Conservation (phyloP, 2,888 invertebrate species). For the Cheilosia pagana region DNA sequence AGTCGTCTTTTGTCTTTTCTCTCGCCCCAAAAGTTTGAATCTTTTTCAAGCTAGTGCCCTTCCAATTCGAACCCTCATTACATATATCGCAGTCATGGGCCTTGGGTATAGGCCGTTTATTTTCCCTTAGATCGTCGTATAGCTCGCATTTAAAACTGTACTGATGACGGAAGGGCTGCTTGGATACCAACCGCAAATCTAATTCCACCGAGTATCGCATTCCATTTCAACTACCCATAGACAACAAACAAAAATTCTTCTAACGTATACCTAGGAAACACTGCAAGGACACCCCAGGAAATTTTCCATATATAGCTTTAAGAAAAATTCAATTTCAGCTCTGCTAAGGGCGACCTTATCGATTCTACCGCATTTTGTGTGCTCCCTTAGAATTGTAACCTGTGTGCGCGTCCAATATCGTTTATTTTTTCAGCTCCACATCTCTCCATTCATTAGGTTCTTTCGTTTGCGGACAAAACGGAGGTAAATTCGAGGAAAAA, state of each 20-base stretch:
- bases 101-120: no score
- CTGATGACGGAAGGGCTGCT: not conserved
- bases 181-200: constrained; percentile 46
- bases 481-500: constrained; percentile 5
- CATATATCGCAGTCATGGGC: no score
- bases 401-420: constrained; percentile 48
- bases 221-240: not conserved
- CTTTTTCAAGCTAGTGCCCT: no score
- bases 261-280: not conserved
- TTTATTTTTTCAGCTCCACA: not conserved
- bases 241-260: not conserved
- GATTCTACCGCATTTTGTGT: constrained; percentile 37
- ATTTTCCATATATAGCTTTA: constrained; percentile 33
- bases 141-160: no score
- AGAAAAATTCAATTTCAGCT: constrained; percentile 63
- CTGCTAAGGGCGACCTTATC: constrained; percentile 27
- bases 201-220: constrained; percentile 34
- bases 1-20: no score
- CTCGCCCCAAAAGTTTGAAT: no score
- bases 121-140: no score
- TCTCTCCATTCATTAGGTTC: not conserved
- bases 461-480: constrained; percentile 23
- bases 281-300: constrained; percentile 11
- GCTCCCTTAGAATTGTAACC: constrained; percentile 43
- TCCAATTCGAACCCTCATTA: no score